phyloP scores from a whole-genome alignment of 1,140 invertebrate genomes.

The Lasioglossum albipes region DNA sequence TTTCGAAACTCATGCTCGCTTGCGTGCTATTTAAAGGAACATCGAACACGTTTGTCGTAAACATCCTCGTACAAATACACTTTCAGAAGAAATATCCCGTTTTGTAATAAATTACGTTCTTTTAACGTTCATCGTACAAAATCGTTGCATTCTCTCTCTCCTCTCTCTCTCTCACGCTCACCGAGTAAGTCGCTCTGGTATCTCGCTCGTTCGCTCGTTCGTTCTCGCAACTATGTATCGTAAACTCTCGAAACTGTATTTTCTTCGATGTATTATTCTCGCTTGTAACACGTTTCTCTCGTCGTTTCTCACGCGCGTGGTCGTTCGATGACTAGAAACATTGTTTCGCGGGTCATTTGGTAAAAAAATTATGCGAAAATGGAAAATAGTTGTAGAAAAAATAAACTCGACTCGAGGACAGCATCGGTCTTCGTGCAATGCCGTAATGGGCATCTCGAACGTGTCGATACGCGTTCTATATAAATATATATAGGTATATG shows the following conservation, averaged over 20 bases:
- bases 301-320: conserved; percentile 64
- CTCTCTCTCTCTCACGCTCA: conserved; percentile 15
- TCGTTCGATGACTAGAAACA: conserved; percentile 77
- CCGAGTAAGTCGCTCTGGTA: neutral
- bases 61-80: conserved; percentile 41
- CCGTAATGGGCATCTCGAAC: neutral
- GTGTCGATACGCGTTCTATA: neutral
- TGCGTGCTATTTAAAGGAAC: conserved; percentile 71
- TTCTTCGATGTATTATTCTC: conserved; percentile 56
- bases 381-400: conserved; percentile 74
- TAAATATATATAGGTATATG: neutral
- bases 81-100: conserved; percentile 41
- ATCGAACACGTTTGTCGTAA: conserved; percentile 67
- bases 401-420: conserved; percentile 64
- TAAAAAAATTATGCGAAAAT: conserved; percentile 78
- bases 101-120: conserved; percentile 70
- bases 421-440: conserved; percentile 14
- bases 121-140: conserved; percentile 58
- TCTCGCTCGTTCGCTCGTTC: conserved; percentile 16
- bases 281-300: conserved; percentile 36
- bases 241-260: conserved; percentile 15
- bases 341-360: conserved; percentile 73
- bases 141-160: conserved; percentile 41
- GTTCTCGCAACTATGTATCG: neutral
- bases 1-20: conserved; percentile 56